Conservation (phyloP, 2,888 invertebrate genomes). For the Acrobasis consociella region DNA sequence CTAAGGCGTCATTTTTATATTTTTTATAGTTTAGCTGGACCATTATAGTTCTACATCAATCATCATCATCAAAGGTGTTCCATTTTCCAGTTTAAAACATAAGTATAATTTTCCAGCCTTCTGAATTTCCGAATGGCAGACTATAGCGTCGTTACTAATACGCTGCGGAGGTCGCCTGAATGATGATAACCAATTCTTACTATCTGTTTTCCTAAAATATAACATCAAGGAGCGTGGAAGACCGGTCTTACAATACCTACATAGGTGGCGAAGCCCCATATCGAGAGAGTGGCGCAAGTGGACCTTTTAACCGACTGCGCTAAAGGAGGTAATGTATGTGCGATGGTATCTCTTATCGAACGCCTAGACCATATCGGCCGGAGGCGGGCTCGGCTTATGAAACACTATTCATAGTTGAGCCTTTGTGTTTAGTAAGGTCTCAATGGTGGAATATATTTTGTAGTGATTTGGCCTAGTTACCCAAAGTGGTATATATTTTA, state of each 20-base stretch:
- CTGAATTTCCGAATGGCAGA: too few relatives aligned
- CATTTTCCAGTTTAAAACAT: too few relatives aligned
- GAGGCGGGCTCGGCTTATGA: constrained; percentile 50
- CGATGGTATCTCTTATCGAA: constrained; percentile 55
- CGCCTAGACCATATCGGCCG: constrained; percentile 50
- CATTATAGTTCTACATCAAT: too few relatives aligned
- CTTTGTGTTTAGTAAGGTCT: constrained; percentile 9
- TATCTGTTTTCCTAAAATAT: background rate
- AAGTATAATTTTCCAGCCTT: too few relatives aligned
- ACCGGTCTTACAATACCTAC: constrained; percentile 15
- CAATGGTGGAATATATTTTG: background rate
- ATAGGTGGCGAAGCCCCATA: constrained; percentile 41
- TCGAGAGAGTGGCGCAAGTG: constrained; percentile 50
- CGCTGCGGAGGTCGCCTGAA: too few relatives aligned
- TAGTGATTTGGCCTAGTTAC: background rate
- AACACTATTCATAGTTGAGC: constrained; percentile 24
- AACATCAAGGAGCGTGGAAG: background rate
- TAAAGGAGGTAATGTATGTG: constrained; percentile 44
- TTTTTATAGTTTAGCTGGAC: too few relatives aligned
- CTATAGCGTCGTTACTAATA: too few relatives aligned
- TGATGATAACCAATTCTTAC: too few relatives aligned
- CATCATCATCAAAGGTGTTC: too few relatives aligned
- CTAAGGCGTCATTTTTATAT: too few relatives aligned
- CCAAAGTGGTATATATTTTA: too few relatives aligned
- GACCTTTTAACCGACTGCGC: constrained; percentile 59